Base-by-base conservation (phyloP, 2,113 vertebrate genomes). In the Platycercus adscitus region DNA sequence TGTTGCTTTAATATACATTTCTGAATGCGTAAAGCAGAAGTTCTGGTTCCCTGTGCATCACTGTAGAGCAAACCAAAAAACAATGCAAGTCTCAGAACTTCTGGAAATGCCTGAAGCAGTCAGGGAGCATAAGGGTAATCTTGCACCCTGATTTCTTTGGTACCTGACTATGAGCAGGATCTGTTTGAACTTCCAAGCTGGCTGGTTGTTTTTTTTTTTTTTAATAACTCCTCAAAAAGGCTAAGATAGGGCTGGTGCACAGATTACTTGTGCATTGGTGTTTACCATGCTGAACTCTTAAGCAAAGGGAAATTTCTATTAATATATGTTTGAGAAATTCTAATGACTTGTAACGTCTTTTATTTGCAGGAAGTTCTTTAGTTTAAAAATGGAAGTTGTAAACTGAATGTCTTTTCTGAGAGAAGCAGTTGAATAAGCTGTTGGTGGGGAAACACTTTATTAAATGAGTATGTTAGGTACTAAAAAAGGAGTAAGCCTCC, bases 1-100 rank as follows among this genome's bases (percentile, higher is more conserved):
- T 85, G n/a, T 87, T 95, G 77, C 69, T 95, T 95, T 92, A 72
- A 79, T 85, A 56, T 9, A 72, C 25, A 56, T 89, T 95, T 96
- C 86, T 96, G 25, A 63, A 11, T 39, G 37, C 46, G 17, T 81
- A 91, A 95, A 96, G 94, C 91, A 97, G 96, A 95, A 97, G 91
- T 95, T 90, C 80, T 94, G 50, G 60, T 83, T 94, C 88, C 85
- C 60, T 0, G 6, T 94, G 68, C 60, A 26, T 86, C 64, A 83
- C 58, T 50, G 37, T 43, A 9, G 8, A 29, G 39, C 68, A 88
- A 83, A 81, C 31, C 33, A 63, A 79, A 93, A 76, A 31, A 69
- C 56, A 50, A 72, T 12, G 12, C 15, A 37, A 68, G 72, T 17
- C 21, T 89, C 4, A 0, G 44, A 83, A 50, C 19, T 90, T 92